A percentile compares a stretch with the other conserved stretches of the same genome.
These are phyloP conservation scores for Dynastes maya DNA, from an alignment of 2,888 invertebrate species.

Conservation along the genomic window DNA sequence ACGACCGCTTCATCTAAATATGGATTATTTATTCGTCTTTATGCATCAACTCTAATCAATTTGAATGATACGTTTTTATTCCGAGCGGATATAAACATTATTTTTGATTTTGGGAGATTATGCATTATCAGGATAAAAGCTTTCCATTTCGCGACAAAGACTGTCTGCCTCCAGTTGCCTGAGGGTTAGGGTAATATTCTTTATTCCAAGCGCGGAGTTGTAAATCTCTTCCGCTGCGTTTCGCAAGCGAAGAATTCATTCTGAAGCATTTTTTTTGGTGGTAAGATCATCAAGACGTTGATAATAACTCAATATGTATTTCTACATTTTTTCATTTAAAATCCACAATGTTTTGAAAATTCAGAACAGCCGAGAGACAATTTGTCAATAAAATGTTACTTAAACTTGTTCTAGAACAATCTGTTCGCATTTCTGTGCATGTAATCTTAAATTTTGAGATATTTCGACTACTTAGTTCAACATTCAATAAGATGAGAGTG, in stretches of 20 bases:
- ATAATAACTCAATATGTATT: too few relatives aligned
- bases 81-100: slow-evolving; percentile 66
- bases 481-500: too few relatives aligned
- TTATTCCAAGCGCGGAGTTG: slow-evolving; percentile 44
- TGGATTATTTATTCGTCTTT: slow-evolving; percentile 68
- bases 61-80: slow-evolving; percentile 67
- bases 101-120: slow-evolving; percentile 64
- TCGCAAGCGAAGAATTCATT: not conserved
- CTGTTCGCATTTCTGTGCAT: too few relatives aligned
- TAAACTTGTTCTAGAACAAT: too few relatives aligned
- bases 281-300: too few relatives aligned
- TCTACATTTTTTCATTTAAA: too few relatives aligned
- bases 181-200: slow-evolving; percentile 51
- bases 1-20: slow-evolving; percentile 69
- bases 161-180: slow-evolving; percentile 29
- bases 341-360: too few relatives aligned
- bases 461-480: too few relatives aligned
- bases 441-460: too few relatives aligned
- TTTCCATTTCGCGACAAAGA: slow-evolving; percentile 54
- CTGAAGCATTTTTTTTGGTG: too few relatives aligned
- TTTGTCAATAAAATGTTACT: too few relatives aligned
- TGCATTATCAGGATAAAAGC: slow-evolving; percentile 58
- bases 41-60: slow-evolving; percentile 68
- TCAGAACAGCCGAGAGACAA: too few relatives aligned
- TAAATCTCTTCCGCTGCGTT: slow-evolving; percentile 44